Evolutionary conservation across 2,888 invertebrate genomes (phyloP).

Genomic region (Parnassius mnemosyne): DNA sequence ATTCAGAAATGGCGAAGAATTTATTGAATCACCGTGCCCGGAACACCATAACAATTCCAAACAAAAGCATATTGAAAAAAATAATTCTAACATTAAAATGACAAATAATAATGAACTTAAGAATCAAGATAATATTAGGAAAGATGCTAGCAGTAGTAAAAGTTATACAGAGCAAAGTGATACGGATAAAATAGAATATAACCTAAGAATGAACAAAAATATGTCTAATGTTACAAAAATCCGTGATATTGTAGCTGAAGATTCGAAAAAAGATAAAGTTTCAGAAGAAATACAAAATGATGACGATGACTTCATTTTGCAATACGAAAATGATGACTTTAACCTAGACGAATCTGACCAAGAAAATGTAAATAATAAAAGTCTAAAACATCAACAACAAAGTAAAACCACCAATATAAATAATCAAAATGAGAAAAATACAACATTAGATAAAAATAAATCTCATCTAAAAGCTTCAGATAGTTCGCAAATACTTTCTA

Average conservation of each 20-base stretch:
- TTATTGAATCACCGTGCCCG: background rate
- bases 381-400: background rate
- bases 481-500: background rate
- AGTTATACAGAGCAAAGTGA: background rate
- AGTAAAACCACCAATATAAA: background rate
- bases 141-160: background rate
- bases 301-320: conserved; percentile 15
- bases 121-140: background rate
- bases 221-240: conserved; percentile 1
- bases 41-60: conserved; percentile 1
- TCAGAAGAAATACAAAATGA: conserved; percentile 24
- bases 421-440: background rate
- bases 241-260: background rate
- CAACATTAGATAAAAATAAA: background rate
- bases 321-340: conserved; percentile 27
- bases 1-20: conserved; percentile 8
- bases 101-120: background rate
- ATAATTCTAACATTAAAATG: background rate
- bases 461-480: background rate
- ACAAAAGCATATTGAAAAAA: background rate
- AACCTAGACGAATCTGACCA: conserved; percentile 19
- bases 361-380: background rate
- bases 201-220: conserved; percentile 1
- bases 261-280: background rate
- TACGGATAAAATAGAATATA: background rate